Conservation (phyloP, 2,888 invertebrate species). For the Rhabditoides inermis region DNA sequence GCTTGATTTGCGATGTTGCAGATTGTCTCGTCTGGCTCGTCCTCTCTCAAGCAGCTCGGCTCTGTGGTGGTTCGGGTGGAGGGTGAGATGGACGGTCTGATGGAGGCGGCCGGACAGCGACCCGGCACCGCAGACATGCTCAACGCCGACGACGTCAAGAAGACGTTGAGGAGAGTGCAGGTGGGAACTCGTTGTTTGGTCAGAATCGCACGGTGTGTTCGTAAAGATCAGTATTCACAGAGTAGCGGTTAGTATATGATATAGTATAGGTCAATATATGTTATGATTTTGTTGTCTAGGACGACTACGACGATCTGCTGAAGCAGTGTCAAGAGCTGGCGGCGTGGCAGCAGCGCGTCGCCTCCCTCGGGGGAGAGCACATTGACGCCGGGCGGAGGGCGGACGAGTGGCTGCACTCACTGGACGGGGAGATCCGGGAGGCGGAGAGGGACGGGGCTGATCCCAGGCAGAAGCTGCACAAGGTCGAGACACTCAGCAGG, state of each 20-base stretch:
- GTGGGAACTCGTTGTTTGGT: neutral
- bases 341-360: conserved; percentile 28
- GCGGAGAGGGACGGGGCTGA: no score
- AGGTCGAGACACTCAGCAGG: no score
- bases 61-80: conserved; percentile 21
- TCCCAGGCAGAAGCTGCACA: no score
- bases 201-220: neutral
- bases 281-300: neutral
- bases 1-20: no score
- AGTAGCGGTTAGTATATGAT: neutral
- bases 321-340: conserved; percentile 27
- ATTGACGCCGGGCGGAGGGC: conserved; percentile 8
- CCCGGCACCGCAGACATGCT: no score
- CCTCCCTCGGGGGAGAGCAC: conserved; percentile 24
- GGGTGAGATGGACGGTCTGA: conserved; percentile 8
- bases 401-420: conserved; percentile 1
- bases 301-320: conserved; percentile 26
- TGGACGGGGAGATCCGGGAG: neutral
- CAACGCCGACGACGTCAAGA: conserved; percentile 22
- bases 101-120: conserved; percentile 9
- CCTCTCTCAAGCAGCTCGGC: conserved; percentile 20
- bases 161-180: conserved; percentile 23
- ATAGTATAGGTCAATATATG: neutral
- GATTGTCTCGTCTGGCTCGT: no score
- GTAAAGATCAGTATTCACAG: neutral